Evolutionary conservation across 2,888 invertebrate genomes (phyloP), one percentile per base, ranked within the genome.

Genomic region (Lochmaea capreae): DNA sequence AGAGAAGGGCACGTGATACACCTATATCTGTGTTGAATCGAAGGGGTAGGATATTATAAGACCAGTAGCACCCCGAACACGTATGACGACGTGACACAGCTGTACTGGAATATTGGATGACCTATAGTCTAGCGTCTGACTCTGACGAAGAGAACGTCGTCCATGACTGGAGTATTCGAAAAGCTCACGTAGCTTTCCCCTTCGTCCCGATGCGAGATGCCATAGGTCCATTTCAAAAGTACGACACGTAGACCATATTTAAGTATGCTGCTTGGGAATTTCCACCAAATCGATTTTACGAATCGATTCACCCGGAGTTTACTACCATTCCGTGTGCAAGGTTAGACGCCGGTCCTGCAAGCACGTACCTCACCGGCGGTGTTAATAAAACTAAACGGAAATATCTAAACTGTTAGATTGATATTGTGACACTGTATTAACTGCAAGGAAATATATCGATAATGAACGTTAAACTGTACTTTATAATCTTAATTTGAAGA

Each of bases 1-100:
- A 63, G 52, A 57, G 54, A 54, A 62, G 42, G 26, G 39, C 63
- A 70, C 63, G 70, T 70, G 70, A 70, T 70, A 70, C 42, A 69
- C 63, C 43, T 63, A 63, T 70, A 65, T 65, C 70, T 65, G 65
- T 70, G 70, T 70, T 70, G 70, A 57, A 78, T 76, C 72, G 76
- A 78, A 79, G 76, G 81, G 80, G 79, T 80, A 82, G 83, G 67
- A 67, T 68, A 65, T 74, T 84, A 85, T 83, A 79, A 84, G 83
- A 83, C 84, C 82, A 85, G 84, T 85, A 84, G 84, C 83, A 85
- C 82, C 85, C 86, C 80, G 83, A 84, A 85, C 86, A 86, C 85
- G 86, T 86, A 86, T 85, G 84, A 79, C 80, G 84, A 86, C 86
- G 86, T 86, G 86, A 85, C 85, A 84, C 86, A 85, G 85, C 85